Conservation (phyloP, 2,113 vertebrate genomes). For the Sebastes schlegelii region DNA sequence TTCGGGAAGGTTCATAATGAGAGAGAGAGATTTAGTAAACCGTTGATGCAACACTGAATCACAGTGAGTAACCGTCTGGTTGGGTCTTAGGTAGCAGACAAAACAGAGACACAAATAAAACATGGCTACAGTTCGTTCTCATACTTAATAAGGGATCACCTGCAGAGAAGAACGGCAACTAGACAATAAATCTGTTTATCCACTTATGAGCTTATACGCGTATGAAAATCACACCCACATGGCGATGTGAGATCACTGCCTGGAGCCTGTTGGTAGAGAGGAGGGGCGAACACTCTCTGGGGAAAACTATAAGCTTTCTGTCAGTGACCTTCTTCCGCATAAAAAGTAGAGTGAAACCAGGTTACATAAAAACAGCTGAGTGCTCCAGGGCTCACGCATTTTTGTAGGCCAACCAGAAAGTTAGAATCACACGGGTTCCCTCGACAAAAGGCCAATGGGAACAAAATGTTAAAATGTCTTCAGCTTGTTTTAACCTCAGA, state of each 20-base stretch:
- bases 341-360: not conserved
- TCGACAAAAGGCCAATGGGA: no score
- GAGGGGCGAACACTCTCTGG: not conserved
- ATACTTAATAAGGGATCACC: slow-evolving; percentile 15
- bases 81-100: slow-evolving; percentile 34
- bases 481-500: no score
- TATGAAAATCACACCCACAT: slow-evolving; percentile 51
- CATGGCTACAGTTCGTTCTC: not conserved
- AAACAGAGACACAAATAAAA: slow-evolving; percentile 25
- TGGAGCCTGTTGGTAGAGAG: not conserved
- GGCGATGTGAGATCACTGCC: slow-evolving; percentile 11
- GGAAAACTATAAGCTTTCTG: not conserved
- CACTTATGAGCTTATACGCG: slow-evolving; percentile 60
- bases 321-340: not conserved
- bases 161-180: slow-evolving; percentile 35
- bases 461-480: no score
- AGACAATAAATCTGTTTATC: slow-evolving; percentile 61
- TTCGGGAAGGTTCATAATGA: not conserved
- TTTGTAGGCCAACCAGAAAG: no score
- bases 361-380: not conserved
- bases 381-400: no score
- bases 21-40: not conserved
- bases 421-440: no score
- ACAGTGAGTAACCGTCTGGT: slow-evolving; percentile 22
- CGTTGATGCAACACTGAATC: not conserved